Percentiles rank a stretch among this genome's conserved stretches.
Conservation (phyloP, 2,888 invertebrate genomes). For the Cosmia trapezina region DNA sequence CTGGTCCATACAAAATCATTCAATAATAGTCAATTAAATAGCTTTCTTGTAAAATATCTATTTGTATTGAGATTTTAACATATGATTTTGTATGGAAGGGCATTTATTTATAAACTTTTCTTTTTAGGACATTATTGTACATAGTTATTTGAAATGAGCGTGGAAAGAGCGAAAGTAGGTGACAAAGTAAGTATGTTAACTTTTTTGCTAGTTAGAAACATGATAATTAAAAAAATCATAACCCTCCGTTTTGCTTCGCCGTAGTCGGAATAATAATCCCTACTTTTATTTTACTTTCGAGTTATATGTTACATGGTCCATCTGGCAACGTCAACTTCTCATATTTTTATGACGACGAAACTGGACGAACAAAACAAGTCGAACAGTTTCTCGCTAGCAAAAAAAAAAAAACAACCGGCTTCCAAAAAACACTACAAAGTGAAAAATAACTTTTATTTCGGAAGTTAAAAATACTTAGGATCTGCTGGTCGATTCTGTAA, state of each 20-base stretch:
- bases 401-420: too few relatives aligned
- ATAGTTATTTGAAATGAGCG: neutral
- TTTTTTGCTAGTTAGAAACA: slow-evolving; percentile 3
- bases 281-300: too few relatives aligned
- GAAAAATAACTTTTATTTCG: too few relatives aligned
- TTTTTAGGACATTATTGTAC: slow-evolving; percentile 18
- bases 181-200: neutral
- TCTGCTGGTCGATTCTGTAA: too few relatives aligned
- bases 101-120: slow-evolving; percentile 12
- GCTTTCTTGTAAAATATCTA: slow-evolving; percentile 9
- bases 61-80: too few relatives aligned
- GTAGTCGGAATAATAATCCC: neutral
- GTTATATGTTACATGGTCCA: neutral
- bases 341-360: too few relatives aligned
- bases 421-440: too few relatives aligned
- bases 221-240: neutral
- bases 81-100: slow-evolving; percentile 36
- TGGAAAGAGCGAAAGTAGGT: slow-evolving; percentile 28
- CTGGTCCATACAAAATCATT: slow-evolving; percentile 31
- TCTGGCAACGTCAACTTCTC: neutral
- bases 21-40: neutral
- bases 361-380: too few relatives aligned
- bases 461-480: too few relatives aligned
- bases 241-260: too few relatives aligned
- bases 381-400: too few relatives aligned